Percentiles rank a stretch among this genome's conserved stretches.
phyloP scores from a whole-genome alignment of 2,888 invertebrate genomes.

The Tenthredo amoena region DNA sequence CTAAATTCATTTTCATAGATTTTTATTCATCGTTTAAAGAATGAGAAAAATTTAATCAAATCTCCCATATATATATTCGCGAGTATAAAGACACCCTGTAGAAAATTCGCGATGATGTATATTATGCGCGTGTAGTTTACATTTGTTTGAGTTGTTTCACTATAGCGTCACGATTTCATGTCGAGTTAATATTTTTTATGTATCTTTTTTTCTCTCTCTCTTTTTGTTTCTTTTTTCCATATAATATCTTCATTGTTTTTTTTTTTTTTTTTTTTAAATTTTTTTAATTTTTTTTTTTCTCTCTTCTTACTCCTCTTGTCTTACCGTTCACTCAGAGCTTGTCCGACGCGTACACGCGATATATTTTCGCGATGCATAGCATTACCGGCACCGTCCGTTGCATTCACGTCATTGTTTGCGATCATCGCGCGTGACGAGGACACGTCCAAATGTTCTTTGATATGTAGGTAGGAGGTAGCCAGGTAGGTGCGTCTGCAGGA shows the following conservation, averaged over 20 bases:
- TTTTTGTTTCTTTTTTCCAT: background rate
- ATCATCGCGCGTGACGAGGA: conserved; percentile 71
- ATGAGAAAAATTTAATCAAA: no score
- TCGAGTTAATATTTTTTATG: background rate
- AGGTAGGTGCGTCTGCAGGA: background rate
- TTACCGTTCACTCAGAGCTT: background rate
- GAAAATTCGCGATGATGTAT: background rate
- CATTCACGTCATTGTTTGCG: conserved; percentile 73
- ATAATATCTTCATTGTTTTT: background rate
- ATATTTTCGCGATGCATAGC: conserved; percentile 70
- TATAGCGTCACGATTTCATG: background rate
- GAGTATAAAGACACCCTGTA: background rate
- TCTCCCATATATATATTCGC: background rate
- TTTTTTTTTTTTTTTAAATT: background rate
- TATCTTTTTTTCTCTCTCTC: background rate
- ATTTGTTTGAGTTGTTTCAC: conserved; percentile 4
- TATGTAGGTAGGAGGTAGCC: background rate
- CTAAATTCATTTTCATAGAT: no score
- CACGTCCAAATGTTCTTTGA: conserved; percentile 39
- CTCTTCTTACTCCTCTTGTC: background rate
- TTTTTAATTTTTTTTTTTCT: background rate
- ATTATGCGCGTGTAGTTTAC: background rate
- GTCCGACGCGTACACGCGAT: conserved; percentile 59
- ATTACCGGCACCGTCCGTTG: conserved; percentile 70
- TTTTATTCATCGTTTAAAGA: no score